Conservation (phyloP, 2,797 vertebrate genomes). For the Cygnus olor region DNA sequence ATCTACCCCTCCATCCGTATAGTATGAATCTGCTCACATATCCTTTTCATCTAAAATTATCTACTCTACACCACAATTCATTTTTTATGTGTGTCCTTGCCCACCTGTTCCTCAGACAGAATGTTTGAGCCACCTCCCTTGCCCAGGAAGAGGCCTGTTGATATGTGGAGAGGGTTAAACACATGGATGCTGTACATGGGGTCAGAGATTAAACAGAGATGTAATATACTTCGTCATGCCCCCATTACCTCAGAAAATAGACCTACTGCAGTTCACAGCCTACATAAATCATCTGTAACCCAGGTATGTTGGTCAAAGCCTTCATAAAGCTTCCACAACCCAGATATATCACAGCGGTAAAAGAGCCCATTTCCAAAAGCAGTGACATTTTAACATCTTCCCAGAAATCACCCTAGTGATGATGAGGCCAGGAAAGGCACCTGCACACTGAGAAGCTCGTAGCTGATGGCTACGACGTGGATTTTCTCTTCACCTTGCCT, state of each 20-base stretch:
- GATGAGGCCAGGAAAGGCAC: neutral
- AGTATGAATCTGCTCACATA: neutral
- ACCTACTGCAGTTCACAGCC: neutral
- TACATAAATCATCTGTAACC: neutral
- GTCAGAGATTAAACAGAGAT: neutral
- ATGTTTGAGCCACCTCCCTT: neutral
- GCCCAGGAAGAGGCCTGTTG: neutral
- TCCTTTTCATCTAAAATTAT: neutral
- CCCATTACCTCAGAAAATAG: neutral
- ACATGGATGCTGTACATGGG: neutral
- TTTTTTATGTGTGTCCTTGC: neutral
- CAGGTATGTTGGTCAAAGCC: neutral
- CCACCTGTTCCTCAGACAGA: neutral
- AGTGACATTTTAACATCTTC: neutral
- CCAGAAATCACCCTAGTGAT: neutral
- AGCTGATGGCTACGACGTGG: accelerated
- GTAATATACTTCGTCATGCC: neutral
- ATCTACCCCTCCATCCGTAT: accelerated
- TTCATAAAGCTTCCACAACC: neutral
- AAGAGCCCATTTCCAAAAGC: neutral
- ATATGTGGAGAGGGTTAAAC: neutral
- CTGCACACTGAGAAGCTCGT: accelerated
- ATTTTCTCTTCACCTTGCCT: neutral
- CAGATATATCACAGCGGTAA: accelerated
- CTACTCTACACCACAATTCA: neutral